Conservation (phyloP, 2,113 vertebrate genomes). For the Megaptera novaeangliae region DNA sequence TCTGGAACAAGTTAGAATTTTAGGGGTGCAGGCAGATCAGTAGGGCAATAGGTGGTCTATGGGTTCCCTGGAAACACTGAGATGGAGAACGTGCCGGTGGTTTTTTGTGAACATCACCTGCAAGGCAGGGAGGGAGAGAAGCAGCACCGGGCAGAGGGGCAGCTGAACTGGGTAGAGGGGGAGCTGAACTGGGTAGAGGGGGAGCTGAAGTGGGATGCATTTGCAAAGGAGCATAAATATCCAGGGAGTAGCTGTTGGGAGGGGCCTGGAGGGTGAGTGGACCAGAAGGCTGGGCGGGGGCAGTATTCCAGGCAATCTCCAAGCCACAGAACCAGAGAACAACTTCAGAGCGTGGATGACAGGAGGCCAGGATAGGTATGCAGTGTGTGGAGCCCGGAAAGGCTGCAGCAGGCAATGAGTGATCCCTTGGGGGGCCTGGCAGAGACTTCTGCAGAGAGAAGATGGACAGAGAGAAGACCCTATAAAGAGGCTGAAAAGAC, state of each 20-base stretch:
- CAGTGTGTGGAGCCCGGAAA: not conserved
- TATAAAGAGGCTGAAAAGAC: not conserved
- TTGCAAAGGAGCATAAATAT: not conserved
- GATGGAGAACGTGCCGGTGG: not conserved
- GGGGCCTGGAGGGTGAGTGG: not conserved
- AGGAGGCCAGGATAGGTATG: fast-evolving
- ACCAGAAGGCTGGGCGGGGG: fast-evolving
- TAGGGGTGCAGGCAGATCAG: not conserved
- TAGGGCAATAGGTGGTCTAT: not conserved
- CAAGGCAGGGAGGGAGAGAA: not conserved
- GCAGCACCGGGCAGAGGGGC: not conserved
- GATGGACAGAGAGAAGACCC: not conserved
- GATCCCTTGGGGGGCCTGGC: fast-evolving
- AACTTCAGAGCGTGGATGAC: not conserved
- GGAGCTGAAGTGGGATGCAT: not conserved
- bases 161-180: not conserved
- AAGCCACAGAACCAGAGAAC: too few relatives aligned
- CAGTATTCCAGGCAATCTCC: not conserved
- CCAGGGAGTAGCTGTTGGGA: not conserved
- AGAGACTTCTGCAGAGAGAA: not conserved
- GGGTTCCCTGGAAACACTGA: not conserved
- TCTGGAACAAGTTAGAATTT: not conserved
- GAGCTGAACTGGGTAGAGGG: not conserved
- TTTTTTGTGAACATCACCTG: not conserved
- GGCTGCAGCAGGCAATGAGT: not conserved